A percentile compares a stretch with the other conserved stretches of the same genome.
Conservation (phyloP, 2,797 vertebrate species). For the Peromyscus melanophrys region DNA sequence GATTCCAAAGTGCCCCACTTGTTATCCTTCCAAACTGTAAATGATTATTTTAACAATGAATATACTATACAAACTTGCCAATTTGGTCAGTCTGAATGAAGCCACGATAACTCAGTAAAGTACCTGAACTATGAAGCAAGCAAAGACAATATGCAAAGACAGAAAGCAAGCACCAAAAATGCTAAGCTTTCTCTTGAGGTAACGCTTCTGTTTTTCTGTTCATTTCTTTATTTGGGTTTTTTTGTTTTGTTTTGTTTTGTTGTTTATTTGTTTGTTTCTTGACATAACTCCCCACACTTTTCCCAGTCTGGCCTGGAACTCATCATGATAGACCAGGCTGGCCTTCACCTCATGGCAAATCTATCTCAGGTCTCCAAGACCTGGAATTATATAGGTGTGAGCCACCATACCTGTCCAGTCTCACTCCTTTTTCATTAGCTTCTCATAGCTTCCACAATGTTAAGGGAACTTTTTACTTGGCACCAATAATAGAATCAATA, state of each 20-base stretch:
- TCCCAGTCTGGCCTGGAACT: not conserved
- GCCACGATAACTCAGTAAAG: not conserved
- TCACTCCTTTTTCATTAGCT: not conserved
- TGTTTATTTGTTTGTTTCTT: too few relatives aligned
- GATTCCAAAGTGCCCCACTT: constrained; percentile 1
- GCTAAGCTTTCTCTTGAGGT: not conserved
- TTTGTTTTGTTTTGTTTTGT: too few relatives aligned
- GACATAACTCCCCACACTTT: not conserved
- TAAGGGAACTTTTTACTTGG: not conserved
- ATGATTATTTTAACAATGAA: not conserved
- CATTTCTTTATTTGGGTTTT: too few relatives aligned
- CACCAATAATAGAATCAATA: not conserved
- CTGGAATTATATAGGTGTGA: not conserved
- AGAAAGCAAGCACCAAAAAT: not conserved
- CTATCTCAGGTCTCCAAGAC: not conserved
- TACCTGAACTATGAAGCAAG: not conserved
- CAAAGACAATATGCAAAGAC: not conserved
- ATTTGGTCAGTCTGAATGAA: constrained; percentile 20
- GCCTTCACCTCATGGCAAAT: not conserved
- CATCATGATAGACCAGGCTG: not conserved
- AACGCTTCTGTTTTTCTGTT: not conserved
- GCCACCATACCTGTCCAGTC: not conserved
- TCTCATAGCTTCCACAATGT: not conserved
- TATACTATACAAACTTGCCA: not conserved
- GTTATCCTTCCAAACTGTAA: constrained; percentile 16